These are phyloP conservation scores for Acleris emargana DNA, from an alignment of 2,888 invertebrate genomes.

Conservation along the genomic window DNA sequence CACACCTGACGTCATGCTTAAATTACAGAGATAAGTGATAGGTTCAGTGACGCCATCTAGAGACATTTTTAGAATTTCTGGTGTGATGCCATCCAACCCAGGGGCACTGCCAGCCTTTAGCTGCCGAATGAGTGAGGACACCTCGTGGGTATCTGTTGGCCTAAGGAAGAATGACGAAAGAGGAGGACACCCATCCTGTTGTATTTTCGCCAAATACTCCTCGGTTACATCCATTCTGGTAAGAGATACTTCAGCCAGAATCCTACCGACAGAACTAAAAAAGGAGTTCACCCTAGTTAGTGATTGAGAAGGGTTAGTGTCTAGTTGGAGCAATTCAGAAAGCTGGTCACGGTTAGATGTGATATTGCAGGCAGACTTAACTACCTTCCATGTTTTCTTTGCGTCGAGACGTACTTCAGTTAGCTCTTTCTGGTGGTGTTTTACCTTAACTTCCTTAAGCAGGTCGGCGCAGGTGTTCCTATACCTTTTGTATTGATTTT, in stretches of 20 bases:
- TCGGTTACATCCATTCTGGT: neutral
- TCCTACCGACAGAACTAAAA: constrained; percentile 7
- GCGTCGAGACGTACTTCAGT: neutral
- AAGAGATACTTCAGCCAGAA: neutral
- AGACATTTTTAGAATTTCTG: neutral
- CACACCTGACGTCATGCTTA: constrained; percentile 5
- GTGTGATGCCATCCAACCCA: constrained; percentile 4
- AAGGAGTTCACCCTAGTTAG: neutral
- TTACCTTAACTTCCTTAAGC: neutral
- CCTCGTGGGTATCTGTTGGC: neutral
- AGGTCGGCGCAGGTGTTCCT: constrained; percentile 11
- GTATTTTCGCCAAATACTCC: neutral
- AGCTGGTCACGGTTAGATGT: neutral
- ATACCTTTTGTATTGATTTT: neutral
- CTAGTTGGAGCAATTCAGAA: constrained; percentile 3
- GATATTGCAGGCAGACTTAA: constrained; percentile 3
- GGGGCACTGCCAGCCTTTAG: constrained; percentile 2
- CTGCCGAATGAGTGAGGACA: neutral
- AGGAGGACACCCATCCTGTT: neutral
- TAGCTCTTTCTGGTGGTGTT: constrained; percentile 3
- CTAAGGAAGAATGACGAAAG: constrained; percentile 3
- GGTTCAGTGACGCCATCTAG: neutral
- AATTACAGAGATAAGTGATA: constrained; percentile 3
- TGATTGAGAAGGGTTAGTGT: neutral
- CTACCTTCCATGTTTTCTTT: constrained; percentile 5